A percentile compares a stretch with the other conserved stretches of the same genome.
These are phyloP conservation scores for Nannoperca australis DNA, from an alignment of 2,797 vertebrate species.

Conservation along the genomic window DNA sequence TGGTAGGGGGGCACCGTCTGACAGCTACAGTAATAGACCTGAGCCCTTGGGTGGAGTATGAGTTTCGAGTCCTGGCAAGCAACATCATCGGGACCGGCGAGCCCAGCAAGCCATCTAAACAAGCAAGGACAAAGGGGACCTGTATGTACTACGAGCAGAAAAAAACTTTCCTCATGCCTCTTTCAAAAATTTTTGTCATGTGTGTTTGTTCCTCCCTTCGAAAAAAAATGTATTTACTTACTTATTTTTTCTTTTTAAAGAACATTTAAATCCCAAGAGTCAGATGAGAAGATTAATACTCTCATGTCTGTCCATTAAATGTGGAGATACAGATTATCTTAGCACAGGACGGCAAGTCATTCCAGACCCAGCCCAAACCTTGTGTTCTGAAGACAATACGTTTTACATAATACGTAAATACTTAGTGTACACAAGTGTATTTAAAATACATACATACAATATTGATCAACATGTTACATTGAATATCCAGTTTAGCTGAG, in stretches of 20 bases:
- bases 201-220: constrained; percentile 13
- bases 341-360: too few relatives aligned
- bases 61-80: constrained; percentile 94
- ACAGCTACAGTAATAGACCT: constrained; percentile 94
- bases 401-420: too few relatives aligned
- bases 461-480: too few relatives aligned
- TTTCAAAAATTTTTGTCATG: neutral
- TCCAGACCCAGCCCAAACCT: too few relatives aligned
- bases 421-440: too few relatives aligned
- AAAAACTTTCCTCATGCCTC: constrained; percentile 12
- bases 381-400: too few relatives aligned
- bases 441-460: too few relatives aligned
- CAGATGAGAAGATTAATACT: neutral
- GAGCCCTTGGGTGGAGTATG: constrained; percentile 98
- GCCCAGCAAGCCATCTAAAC: constrained; percentile 94
- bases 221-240: neutral
- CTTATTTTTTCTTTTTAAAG: neutral
- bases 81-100: constrained; percentile 95
- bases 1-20: constrained; percentile 91
- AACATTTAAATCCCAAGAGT: neutral
- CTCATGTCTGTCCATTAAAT: neutral
- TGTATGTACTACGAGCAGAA: constrained; percentile 83
- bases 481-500: too few relatives aligned
- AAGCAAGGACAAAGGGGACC: constrained; percentile 93
- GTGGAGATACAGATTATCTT: neutral